Percentiles rank a stretch among this genome's conserved stretches.
Conservation (phyloP, 2,888 invertebrate genomes). For the Drosophila tripunctata region DNA sequence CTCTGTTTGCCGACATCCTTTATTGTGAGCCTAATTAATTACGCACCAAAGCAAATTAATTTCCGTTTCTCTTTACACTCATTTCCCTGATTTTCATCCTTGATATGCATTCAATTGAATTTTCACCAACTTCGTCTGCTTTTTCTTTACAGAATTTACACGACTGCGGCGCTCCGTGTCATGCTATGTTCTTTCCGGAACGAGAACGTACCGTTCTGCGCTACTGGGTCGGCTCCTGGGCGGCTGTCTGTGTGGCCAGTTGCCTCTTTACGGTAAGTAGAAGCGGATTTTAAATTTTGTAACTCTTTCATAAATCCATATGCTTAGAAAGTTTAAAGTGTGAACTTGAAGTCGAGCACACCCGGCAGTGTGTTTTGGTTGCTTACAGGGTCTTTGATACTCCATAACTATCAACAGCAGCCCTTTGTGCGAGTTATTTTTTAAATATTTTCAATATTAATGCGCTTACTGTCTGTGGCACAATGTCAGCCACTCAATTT, state of each 20-base stretch:
- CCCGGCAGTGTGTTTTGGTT: no score
- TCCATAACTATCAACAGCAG: neutral
- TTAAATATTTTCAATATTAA: slow-evolving; percentile 29
- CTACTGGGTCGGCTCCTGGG: slow-evolving; percentile 97
- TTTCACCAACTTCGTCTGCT: neutral
- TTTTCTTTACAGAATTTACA: slow-evolving; percentile 83
- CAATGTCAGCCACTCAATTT: slow-evolving; percentile 64
- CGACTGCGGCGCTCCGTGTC: slow-evolving; percentile 96
- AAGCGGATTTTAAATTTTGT: slow-evolving; percentile 4
- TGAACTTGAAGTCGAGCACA: no score
- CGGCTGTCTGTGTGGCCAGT: slow-evolving; percentile 93
- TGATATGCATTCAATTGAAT: slow-evolving; percentile 33
- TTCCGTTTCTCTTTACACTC: slow-evolving; percentile 30
- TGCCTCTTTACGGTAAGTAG: slow-evolving; percentile 92
- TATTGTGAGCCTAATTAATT: slow-evolving; percentile 66
- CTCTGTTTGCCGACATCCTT: slow-evolving; percentile 17
- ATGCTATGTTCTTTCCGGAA: slow-evolving; percentile 95
- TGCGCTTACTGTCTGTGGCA: slow-evolving; percentile 36
- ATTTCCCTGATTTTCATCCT: slow-evolving; percentile 12
- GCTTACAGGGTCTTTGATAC: neutral
- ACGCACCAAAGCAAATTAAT: slow-evolving; percentile 62
- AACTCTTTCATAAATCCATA: neutral
- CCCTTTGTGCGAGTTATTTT: neutral
- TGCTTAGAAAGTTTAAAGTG: no score
- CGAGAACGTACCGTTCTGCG: slow-evolving; percentile 92